phyloP scores from a whole-genome alignment of 2,888 invertebrate genomes.

The Pinctada fucata region DNA sequence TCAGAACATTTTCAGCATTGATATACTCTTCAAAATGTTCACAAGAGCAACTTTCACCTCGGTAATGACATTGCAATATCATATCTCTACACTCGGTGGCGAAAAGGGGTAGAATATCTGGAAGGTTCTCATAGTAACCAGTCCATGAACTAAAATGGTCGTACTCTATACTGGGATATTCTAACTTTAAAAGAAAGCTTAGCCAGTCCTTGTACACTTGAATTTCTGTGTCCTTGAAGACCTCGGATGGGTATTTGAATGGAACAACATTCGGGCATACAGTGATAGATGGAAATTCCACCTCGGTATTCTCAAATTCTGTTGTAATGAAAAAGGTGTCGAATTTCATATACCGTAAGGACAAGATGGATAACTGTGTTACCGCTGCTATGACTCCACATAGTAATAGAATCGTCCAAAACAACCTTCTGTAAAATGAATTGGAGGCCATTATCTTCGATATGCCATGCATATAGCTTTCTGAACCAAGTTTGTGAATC shows the following conservation, averaged over 20 bases:
- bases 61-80: background rate
- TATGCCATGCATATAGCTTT: background rate
- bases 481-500: background rate
- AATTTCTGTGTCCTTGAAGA: background rate
- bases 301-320: background rate
- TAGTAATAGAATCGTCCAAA: background rate
- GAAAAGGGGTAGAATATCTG: background rate
- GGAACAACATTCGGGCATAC: background rate
- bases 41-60: background rate
- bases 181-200: background rate
- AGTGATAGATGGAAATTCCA: background rate
- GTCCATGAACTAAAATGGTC: background rate
- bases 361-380: background rate
- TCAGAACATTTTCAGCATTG: background rate
- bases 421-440: background rate
- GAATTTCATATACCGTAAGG: background rate
- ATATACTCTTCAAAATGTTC: background rate
- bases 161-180: background rate
- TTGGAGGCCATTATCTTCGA: background rate
- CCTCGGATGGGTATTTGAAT: background rate
- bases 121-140: background rate
- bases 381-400: background rate
- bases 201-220: background rate
- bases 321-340: background rate
- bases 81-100: background rate